Evolutionary conservation across 2,797 vertebrate species (phyloP).

Genomic region (Varecia variegata): DNA sequence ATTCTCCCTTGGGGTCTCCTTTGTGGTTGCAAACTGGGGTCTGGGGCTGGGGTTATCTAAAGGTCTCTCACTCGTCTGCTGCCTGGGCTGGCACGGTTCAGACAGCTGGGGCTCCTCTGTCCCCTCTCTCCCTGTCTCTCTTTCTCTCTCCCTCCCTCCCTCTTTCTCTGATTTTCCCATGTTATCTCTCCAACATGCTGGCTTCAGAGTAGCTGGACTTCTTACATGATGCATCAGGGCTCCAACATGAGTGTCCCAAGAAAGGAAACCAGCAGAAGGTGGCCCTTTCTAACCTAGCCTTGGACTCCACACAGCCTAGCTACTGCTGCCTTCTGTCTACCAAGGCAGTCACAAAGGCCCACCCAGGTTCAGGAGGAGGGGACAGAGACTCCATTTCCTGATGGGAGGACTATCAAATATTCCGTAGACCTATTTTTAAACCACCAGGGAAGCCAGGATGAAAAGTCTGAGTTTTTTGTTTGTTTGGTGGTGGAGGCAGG

Average conservation of each 20-base stretch:
- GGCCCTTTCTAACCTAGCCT: neutral
- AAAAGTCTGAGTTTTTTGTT: neutral
- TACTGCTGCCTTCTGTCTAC: neutral
- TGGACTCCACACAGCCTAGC: neutral
- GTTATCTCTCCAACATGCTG: neutral
- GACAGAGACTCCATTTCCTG: neutral
- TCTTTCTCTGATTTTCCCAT: neutral
- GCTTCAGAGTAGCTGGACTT: neutral
- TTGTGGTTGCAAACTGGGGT: neutral
- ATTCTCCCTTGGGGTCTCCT: neutral
- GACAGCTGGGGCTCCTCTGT: neutral
- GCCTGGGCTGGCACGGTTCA: neutral
- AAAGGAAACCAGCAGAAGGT: neutral
- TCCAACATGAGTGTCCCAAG: neutral
- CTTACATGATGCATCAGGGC: neutral
- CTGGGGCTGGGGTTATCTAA: neutral
- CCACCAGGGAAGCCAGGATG: neutral
- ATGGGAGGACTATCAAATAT: neutral
- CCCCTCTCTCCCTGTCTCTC: neutral
- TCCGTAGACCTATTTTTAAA: constrained; percentile 2
- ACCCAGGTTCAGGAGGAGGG: neutral
- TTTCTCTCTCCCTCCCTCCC: neutral
- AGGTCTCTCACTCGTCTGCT: neutral
- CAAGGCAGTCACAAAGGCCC: neutral
- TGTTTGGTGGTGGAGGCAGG: no score